Evolutionary conservation across 2,113 vertebrate genomes (phyloP).

Genomic region (Eptesicus fuscus): DNA sequence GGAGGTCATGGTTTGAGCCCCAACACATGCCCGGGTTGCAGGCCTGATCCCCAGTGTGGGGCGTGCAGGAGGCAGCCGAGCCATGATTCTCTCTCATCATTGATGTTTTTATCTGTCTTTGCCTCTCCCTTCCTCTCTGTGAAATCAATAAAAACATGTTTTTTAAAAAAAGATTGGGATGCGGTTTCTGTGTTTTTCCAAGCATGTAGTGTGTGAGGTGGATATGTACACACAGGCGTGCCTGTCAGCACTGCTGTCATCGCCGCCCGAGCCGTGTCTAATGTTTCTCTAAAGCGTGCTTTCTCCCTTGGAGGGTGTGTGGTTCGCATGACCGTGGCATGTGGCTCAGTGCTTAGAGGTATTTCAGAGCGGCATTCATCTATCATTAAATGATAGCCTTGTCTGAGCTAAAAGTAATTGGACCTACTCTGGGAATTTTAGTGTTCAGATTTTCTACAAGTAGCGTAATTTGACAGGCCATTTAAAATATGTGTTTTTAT

Average conservation of each 20-base stretch:
- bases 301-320: neutral
- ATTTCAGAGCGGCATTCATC: neutral
- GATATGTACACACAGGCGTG: fast-evolving
- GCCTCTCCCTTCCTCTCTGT: neutral
- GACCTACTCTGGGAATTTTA: neutral
- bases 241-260: fast-evolving
- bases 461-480: no score
- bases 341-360: neutral
- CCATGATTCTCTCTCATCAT: no score
- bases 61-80: no score
- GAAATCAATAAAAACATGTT: neutral
- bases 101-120: neutral
- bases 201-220: fast-evolving
- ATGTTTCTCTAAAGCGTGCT: no score
- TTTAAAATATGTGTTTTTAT: no score
- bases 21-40: no score
- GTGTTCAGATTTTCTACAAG: neutral
- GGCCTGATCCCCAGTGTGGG: no score
- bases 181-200: neutral
- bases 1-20: no score
- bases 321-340: neutral
- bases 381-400: neutral
- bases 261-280: fast-evolving
- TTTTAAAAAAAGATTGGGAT: neutral
- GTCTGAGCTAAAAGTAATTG: neutral